Percentiles rank a stretch among this genome's conserved stretches.
phyloP scores from a whole-genome alignment of 1,140 invertebrate species.

The Cydia amplana region DNA sequence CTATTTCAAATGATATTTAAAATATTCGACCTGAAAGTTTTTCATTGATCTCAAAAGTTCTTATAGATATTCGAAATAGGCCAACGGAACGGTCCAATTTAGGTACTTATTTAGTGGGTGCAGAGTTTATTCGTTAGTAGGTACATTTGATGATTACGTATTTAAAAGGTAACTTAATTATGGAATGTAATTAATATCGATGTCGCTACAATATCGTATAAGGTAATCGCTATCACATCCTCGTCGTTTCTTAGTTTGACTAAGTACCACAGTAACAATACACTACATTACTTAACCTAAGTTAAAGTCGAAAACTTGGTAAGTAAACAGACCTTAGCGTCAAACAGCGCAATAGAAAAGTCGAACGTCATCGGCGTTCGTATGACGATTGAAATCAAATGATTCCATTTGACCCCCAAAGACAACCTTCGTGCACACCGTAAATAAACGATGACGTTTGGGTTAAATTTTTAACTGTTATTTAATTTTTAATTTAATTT shows the following conservation, averaged over 20 bases:
- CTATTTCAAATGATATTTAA: neutral
- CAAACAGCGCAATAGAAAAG: neutral
- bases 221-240: slow-evolving; percentile 32
- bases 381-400: neutral
- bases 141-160: slow-evolving; percentile 5
- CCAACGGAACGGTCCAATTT: neutral
- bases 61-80: neutral
- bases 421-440: too few relatives aligned
- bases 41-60: neutral
- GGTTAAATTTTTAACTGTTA: too few relatives aligned
- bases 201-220: slow-evolving; percentile 23
- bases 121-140: neutral
- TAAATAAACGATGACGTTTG: too few relatives aligned
- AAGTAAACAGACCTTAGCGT: neutral
- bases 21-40: neutral
- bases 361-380: neutral
- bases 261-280: slow-evolving; percentile 50
- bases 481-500: too few relatives aligned
- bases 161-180: slow-evolving; percentile 28
- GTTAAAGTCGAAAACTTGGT: slow-evolving; percentile 33
- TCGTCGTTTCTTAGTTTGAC: slow-evolving; percentile 43
- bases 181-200: slow-evolving; percentile 13
- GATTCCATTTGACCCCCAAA: too few relatives aligned
- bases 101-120: neutral
- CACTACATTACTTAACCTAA: slow-evolving; percentile 34